Base-by-base conservation (phyloP, 2,113 vertebrate genomes). In the Limanda limanda region DNA sequence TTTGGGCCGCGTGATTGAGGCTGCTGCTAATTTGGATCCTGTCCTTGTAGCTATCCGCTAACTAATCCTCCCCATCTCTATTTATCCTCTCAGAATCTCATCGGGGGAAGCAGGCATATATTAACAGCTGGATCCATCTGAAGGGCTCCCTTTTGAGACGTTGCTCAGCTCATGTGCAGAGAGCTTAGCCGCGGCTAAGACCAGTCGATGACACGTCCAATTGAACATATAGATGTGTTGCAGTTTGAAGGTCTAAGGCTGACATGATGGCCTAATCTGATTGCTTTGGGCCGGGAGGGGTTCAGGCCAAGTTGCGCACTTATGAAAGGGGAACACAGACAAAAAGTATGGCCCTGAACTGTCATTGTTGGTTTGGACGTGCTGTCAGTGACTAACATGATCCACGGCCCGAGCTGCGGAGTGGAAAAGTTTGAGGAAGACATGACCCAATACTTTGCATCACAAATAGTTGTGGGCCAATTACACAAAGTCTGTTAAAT, bases 1-100 rank as follows among this genome's bases (percentile, higher is more conserved):
- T 68, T 76, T 42, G 66, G 73, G 58, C 62, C 0, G 80, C 66
- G 61, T 89, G 90, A 91, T 88, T 90, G 90, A 91, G 81, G 74
- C 84, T 58, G 67, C 58, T 71, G 67, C 92, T 93, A 89, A 94
- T 94, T 94, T 92, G 84, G 88, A 92, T 91, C 89, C 88, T 76
- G 89, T 92, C 90, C 90, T 89, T 82, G 80, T 74, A 66, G 89
- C 86, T 67, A n/a, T n/a, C 65, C 25, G 69, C 74, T 65, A 86
- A 86, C 84, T 93, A 94, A 94, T 94, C 93, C 93, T 88, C 83
- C 86, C 89, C 87, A 92, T 91, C 89, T 93, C 86, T 90, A 86
- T 91, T 91, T 91, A 90, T 93, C 91, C 89, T 82, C 88, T 91
- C 88, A 82, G 81, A 90, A 93, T 93, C 93, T 94, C 89, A 92